A percentile compares a stretch with the other conserved stretches of the same genome.
Evolutionary conservation across 2,888 invertebrate genomes (phyloP).

Genomic region (Acanthacorydalis orientalis): DNA sequence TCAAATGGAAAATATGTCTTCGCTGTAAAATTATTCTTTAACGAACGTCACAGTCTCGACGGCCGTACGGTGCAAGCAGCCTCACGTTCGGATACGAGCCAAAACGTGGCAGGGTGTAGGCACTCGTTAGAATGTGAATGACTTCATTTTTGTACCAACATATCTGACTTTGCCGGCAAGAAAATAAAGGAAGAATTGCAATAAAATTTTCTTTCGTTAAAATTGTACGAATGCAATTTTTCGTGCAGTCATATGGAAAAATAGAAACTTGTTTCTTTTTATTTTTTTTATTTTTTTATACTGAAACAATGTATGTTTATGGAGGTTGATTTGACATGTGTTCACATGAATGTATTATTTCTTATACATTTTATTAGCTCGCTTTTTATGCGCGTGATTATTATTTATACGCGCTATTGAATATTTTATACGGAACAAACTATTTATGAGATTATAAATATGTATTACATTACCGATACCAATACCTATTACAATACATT

Average conservation of each 20-base stretch:
- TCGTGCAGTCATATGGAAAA: not conserved
- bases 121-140: slow-evolving; percentile 3
- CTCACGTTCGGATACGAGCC: not conserved
- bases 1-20: too few relatives aligned
- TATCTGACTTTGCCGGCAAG: not conserved
- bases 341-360: too few relatives aligned
- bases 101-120: not conserved
- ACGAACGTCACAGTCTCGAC: too few relatives aligned
- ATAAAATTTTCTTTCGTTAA: slow-evolving; percentile 6
- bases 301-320: not conserved
- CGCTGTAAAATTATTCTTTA: too few relatives aligned
- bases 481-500: too few relatives aligned
- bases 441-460: too few relatives aligned
- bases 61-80: not conserved
- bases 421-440: too few relatives aligned
- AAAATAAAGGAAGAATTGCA: not conserved
- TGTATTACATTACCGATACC: too few relatives aligned
- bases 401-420: too few relatives aligned
- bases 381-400: too few relatives aligned
- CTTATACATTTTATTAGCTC: too few relatives aligned
- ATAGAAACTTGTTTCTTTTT: not conserved
- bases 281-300: not conserved
- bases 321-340: too few relatives aligned
- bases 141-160: slow-evolving; percentile 2
- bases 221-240: slow-evolving; percentile 5